Base-by-base conservation (phyloP, 1,140 invertebrate species). In the Panagrolaimus sp. region DNA sequence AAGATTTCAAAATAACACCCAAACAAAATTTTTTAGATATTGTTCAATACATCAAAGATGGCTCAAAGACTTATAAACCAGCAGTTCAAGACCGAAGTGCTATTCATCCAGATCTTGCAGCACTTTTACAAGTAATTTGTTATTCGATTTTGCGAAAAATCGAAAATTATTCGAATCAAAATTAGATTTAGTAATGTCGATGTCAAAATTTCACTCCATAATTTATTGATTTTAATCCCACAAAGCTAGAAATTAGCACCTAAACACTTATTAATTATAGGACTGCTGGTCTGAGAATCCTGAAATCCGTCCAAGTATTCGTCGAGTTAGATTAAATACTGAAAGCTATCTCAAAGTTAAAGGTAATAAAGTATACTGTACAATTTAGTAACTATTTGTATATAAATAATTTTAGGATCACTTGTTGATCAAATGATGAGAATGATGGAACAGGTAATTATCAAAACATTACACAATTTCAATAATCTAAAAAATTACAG, bases 401-500 rank as follows among this genome's bases (percentile, higher is more conserved):
- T 20, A 63, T 38, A n/a, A n/a, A n/a, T n/a, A n/a, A 66, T 66
- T 74, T 65, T 27, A 79, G 78, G 23, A 79, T 67, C 48, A 53
- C 53, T 81, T 16, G 79, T 83, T n/a, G 81, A 81, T 67, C 78
- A 83, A 66, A 81, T 83, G 78, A 83, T 81, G 79, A 47, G 61
- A 9, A 69, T 77, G 68, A 74, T 74, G 72, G 75, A 57, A 61
- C 62, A 38, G 31, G 31, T 38, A 38, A n/a, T n/a, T 38, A 2
- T 4, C 14, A 38, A 38, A 38, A 38, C 31, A 38, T 38, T 38
- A 38, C 31, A 4, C 2, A 61, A 9, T 14, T 16, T 76, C 67
- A 67, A 79, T 31, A 91, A n/a, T n/a, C n/a, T n/a, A n/a, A 38
- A 38, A 38, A 38, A 2, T 38, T 38, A 38, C 31, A 96, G 81